phyloP scores from a whole-genome alignment of 2,888 invertebrate genomes.

The Rhabditoides inermis region DNA sequence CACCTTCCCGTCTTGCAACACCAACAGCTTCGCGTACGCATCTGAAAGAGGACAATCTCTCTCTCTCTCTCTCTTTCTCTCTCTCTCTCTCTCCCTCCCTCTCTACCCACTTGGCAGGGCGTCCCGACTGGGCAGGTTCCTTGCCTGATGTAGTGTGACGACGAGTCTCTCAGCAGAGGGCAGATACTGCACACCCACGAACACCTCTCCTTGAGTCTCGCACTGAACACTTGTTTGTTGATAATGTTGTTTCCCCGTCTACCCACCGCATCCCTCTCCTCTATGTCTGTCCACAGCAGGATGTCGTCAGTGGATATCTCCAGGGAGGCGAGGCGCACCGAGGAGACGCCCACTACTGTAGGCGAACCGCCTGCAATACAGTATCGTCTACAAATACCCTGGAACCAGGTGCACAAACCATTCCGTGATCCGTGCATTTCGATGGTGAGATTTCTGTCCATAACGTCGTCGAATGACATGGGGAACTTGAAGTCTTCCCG shows the following conservation, averaged over 20 bases:
- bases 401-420: too few species aligned
- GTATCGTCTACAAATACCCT: too few species aligned
- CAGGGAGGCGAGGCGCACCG: conserved; percentile 3
- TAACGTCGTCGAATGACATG: conserved; percentile 9
- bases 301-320: conserved; percentile 12
- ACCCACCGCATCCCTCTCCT: conserved; percentile 5
- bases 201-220: conserved; percentile 55
- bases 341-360: conserved; percentile 3
- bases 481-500: conserved; percentile 12
- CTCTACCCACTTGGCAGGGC: conserved; percentile 14
- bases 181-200: conserved; percentile 59
- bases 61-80: conserved; percentile 43
- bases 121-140: conserved; percentile 52
- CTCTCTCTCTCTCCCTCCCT: conserved; percentile 31
- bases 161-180: conserved; percentile 60
- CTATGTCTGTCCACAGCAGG: conserved; percentile 8
- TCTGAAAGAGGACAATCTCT: conserved; percentile 53
- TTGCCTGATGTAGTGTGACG: conserved; percentile 60
- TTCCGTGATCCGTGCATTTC: conserved; percentile 4
- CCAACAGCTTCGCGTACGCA: conserved; percentile 58
- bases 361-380: conserved; percentile 1
- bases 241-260: conserved; percentile 1
- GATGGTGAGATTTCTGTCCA: conserved; percentile 6
- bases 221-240: conserved; percentile 52
- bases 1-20: conserved; percentile 56